phyloP scores from a whole-genome alignment of 2,113 vertebrate genomes.

The Salvelinus namaycush region DNA sequence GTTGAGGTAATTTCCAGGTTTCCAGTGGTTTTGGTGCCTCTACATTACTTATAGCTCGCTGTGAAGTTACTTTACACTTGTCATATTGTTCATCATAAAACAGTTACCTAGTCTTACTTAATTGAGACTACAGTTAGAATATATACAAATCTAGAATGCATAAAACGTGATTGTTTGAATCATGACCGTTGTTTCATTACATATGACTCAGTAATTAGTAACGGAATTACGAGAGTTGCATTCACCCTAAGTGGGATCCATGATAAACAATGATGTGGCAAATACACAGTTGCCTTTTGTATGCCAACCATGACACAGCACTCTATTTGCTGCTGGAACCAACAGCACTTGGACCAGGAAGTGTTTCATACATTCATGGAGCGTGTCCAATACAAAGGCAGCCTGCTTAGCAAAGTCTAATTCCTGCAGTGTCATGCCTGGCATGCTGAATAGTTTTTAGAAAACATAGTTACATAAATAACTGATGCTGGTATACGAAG shows the following conservation, averaged over 20 bases:
- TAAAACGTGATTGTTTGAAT: not conserved
- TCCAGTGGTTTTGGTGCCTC: too few species aligned
- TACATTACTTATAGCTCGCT: not conserved
- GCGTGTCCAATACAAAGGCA: not conserved
- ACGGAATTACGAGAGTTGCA: conserved; percentile 6
- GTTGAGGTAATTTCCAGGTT: not conserved
- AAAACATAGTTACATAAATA: not conserved
- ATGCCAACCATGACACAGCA: not conserved
- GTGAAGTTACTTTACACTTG: conserved; percentile 2
- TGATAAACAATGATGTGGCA: not conserved
- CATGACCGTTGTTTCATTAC: not conserved
- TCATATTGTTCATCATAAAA: too few species aligned
- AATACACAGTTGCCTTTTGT: not conserved
- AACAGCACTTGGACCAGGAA: conserved; percentile 1
- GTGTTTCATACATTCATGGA: conserved; percentile 11
- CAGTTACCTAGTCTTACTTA: too few species aligned
- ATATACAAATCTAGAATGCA: too few species aligned
- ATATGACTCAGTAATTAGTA: not conserved
- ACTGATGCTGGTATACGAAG: not conserved
- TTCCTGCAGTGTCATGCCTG: not conserved
- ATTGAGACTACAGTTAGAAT: too few species aligned
- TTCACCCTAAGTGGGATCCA: not conserved
- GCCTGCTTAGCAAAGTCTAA: not conserved
- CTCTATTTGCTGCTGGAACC: not conserved
- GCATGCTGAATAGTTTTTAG: conserved; percentile 6